Base-by-base conservation (phyloP, 2,888 invertebrate genomes). In the Lymantria dispar region DNA sequence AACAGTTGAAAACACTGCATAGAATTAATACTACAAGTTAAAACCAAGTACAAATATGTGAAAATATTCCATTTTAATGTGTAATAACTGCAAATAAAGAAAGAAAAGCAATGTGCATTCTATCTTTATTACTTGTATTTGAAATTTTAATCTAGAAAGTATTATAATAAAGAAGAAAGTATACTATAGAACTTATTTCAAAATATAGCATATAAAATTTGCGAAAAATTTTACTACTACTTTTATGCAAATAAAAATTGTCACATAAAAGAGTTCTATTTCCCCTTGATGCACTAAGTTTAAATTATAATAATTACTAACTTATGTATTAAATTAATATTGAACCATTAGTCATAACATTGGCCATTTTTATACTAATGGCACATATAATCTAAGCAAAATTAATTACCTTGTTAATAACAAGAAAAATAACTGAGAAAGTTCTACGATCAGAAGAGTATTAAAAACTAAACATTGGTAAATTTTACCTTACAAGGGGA, bases 401-500 rank as follows among this genome's bases (percentile, higher is more conserved):
- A 60, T 52, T 12, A 61, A 60, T 59, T 55, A 64, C 47, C 54
- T 51, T 54, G 59, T 54, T 50, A 57, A 63, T 52, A 55, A 61
- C 48, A 62, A 60, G 53, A 60, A 63, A 68, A 46, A 60, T 43
- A 62, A 60, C 56, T 59, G 58, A 60, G 49, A 65, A 53, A 55
- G 64, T 62, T 63, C 70, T 75, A 76, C 70, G 62, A 49, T 62
- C 61, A 66, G 57, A 71, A 69, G 72, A 74, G 55, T 60, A 59
- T 50, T 54, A 64, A 64, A 68, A 79, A 72, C 68, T 74, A 75
- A 74, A 78, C 58, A 77, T 73, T 65, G 74, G 76, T 72, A 78
- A 76, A 74, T 76, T 78, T 91, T 91, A 91, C 91, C 91, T 91
- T 83, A 86, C 87, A 90, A 82, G 88, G 88, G 80, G 88, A 88